Percentiles rank a stretch among this genome's conserved stretches.
phyloP scores from a whole-genome alignment of 2,888 invertebrate species.

The Agonopterix subpropinquella region DNA sequence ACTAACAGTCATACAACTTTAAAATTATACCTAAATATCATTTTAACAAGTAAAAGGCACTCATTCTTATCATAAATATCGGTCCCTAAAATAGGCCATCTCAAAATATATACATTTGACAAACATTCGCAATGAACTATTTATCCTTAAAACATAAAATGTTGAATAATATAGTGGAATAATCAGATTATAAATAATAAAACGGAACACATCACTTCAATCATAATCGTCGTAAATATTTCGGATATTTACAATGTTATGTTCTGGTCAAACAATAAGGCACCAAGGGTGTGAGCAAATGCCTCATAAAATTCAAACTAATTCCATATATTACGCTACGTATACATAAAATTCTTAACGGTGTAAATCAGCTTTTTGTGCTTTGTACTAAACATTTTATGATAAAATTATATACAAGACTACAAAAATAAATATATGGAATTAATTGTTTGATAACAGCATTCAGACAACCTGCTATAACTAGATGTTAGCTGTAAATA shows the following conservation, averaged over 20 bases:
- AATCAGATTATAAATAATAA: conserved; percentile 32
- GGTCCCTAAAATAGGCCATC: conserved; percentile 6
- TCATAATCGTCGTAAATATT: conserved; percentile 14
- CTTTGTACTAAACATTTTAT: conserved; percentile 46
- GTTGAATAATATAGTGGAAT: conserved; percentile 23
- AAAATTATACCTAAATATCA: conserved; percentile 32
- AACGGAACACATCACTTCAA: conserved; percentile 20
- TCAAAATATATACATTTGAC: conserved; percentile 10
- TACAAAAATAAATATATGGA: conserved; percentile 16
- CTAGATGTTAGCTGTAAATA: too few species aligned
- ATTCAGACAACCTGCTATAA: too few species aligned
- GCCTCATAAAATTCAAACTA: conserved; percentile 23
- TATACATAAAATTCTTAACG: conserved; percentile 9
- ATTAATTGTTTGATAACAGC: neutral
- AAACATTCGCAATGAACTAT: conserved; percentile 1
- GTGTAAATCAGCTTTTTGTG: conserved; percentile 26
- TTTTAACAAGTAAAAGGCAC: conserved; percentile 57
- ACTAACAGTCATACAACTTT: conserved; percentile 60
- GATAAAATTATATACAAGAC: conserved; percentile 27
- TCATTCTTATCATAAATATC: conserved; percentile 48
- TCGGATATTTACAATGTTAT: conserved; percentile 21
- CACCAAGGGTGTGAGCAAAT: conserved; percentile 42
- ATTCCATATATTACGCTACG: conserved; percentile 4
- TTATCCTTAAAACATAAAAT: conserved; percentile 8
- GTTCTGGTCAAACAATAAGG: conserved; percentile 35